A percentile compares a stretch with the other conserved stretches of the same genome.
Evolutionary conservation across 2,888 invertebrate genomes (phyloP).

Genomic region (Drosophila prolongata): DNA sequence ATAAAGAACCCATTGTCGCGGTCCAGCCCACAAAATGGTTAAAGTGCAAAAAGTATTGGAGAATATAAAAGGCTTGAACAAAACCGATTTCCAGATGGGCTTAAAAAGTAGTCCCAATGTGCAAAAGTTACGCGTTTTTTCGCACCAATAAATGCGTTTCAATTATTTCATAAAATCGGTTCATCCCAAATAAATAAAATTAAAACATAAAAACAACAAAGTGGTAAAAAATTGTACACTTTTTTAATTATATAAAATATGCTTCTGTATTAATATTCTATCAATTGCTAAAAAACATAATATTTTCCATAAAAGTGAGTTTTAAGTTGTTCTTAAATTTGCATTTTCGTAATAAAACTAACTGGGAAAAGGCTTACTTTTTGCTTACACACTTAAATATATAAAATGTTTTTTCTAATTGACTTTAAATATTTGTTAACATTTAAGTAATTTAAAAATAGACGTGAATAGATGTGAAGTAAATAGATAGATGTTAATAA

Average conservation of each 20-base stretch:
- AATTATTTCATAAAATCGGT: conserved; percentile 24
- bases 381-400: too few species aligned
- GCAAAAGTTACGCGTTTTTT: conserved; percentile 8
- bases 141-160: conserved; percentile 14
- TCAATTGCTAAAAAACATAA: background rate
- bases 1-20: conserved; percentile 41
- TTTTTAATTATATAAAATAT: background rate
- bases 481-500: too few species aligned
- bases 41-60: conserved; percentile 37
- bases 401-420: too few species aligned
- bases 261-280: background rate
- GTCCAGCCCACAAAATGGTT: conserved; percentile 44
- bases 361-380: too few species aligned
- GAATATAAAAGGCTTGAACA: conserved; percentile 23
- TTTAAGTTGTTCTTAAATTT: too few species aligned
- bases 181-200: background rate
- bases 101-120: conserved; percentile 14
- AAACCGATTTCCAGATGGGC: conserved; percentile 22
- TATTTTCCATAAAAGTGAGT: too few species aligned
- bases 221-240: background rate
- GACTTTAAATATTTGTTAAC: too few species aligned
- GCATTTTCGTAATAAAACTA: too few species aligned
- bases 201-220: background rate
- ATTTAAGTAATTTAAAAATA: too few species aligned
- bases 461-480: too few species aligned